Evolutionary conservation across 2,797 vertebrate genomes (phyloP), one percentile per base, ranked within the genome.

Genomic region (Picus viridis): DNA sequence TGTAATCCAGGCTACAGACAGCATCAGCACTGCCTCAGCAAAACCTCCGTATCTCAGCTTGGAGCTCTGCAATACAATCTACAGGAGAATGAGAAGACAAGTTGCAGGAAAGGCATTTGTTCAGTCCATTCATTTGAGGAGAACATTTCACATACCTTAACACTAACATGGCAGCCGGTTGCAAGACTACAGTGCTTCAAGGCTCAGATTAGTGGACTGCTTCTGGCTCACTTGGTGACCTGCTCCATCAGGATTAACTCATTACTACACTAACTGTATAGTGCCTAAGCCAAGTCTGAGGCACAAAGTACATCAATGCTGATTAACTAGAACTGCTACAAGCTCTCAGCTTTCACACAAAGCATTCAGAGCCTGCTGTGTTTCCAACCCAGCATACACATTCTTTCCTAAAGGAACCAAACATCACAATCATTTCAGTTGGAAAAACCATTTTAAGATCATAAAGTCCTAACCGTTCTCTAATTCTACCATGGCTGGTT

Each of bases 211-310:
- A 77, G 70, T 9, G 24, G 23, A 34, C 47, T 88, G 54, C 51
- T 77, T 81, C 61, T 7, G 12, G 61, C 58, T 92, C n/a, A 12
- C 36, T 88, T 49, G 36, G 32, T 8, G 26, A 86, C 39, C 74
- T 76, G 57, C 67, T 91, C 68, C n/a, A 56, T 45, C 72, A 83
- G 62, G 77, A 93, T 91, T 92, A 94, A 70, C 58, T 73, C 67
- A 43, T 8, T 86, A n/a, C 80, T 63, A 39, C 16, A 29, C 64
- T 45, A 76, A 70, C 39, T 70, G 57, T 17, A 67, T n/a, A 61
- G 23, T 51, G 49, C 17, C n/a, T 56, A 78, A 85, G 7, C 27
- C 56, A 84, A 36, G 30, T 61, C 9, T 34, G 61, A 88, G 51
- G n/a, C 64, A 70, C 19, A 17, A 70, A 79, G 30, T 0, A 1